Conservation (phyloP, 2,113 vertebrate species). For the Mellivora capensis region DNA sequence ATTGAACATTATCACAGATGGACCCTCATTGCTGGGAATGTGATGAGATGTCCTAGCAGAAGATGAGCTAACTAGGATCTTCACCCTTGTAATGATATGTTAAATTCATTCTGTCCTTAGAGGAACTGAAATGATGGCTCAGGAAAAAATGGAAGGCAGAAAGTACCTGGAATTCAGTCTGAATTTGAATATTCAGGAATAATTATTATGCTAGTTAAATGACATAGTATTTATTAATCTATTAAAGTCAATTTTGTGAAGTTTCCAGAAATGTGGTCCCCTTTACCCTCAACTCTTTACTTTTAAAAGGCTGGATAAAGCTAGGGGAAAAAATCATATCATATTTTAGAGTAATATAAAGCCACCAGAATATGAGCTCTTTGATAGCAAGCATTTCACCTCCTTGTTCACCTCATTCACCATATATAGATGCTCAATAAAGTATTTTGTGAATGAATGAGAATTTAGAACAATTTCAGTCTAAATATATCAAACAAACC, state of each 20-base stretch:
- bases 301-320: background rate
- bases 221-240: background rate
- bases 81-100: background rate
- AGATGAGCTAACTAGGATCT: background rate
- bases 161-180: background rate
- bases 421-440: background rate
- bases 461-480: background rate
- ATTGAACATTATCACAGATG: background rate
- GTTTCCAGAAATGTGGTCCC: background rate
- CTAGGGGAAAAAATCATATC: background rate
- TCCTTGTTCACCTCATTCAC: background rate
- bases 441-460: background rate
- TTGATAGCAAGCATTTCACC: background rate
- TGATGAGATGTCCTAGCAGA: background rate
- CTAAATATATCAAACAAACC: background rate
- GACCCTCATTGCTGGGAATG: background rate
- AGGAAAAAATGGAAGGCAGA: background rate
- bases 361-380: background rate
- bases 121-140: background rate
- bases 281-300: background rate
- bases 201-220: background rate
- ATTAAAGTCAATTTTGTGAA: background rate
- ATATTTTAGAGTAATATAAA: background rate
- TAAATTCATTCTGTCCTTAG: background rate
- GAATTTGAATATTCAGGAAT: background rate